A percentile compares a stretch with the other conserved stretches of the same genome.
Evolutionary conservation across 2,113 vertebrate genomes (phyloP).

Genomic region (Cardinalis cardinalis): DNA sequence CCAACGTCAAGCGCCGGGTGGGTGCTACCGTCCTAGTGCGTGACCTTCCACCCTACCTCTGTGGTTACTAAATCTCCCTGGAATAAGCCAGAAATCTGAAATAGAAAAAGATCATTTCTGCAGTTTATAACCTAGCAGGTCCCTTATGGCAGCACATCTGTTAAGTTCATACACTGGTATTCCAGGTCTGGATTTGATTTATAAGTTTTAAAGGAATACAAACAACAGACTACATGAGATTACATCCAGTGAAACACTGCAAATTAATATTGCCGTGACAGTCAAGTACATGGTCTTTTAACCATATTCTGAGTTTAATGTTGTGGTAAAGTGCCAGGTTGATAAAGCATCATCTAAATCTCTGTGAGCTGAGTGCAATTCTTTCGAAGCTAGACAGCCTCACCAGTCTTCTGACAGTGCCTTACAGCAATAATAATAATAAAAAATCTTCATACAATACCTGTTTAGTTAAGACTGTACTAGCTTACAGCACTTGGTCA

Average conservation of each 20-base stretch:
- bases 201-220: slow-evolving; percentile 59
- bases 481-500: neutral
- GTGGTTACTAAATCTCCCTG: slow-evolving; percentile 37
- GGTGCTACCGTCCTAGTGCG: neutral
- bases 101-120: slow-evolving; percentile 65
- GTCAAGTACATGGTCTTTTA: slow-evolving; percentile 21
- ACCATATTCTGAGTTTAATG: slow-evolving; percentile 11
- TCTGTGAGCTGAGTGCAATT: slow-evolving; percentile 13
- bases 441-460: neutral
- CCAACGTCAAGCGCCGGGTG: slow-evolving; percentile 26
- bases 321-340: neutral
- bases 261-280: slow-evolving; percentile 48
- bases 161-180: slow-evolving; percentile 63
- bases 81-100: slow-evolving; percentile 39
- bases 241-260: slow-evolving; percentile 23
- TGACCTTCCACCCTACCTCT: slow-evolving; percentile 50
- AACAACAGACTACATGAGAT: slow-evolving; percentile 46
- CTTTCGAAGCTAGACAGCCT: neutral
- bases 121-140: slow-evolving; percentile 63
- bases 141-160: slow-evolving; percentile 67
- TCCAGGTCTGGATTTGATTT: slow-evolving; percentile 66
- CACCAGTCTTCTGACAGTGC: slow-evolving; percentile 17
- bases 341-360: slow-evolving; percentile 33
- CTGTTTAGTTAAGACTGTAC: slow-evolving; percentile 13
- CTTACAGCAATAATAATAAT: slow-evolving; percentile 40